phyloP scores from a whole-genome alignment of 2,797 vertebrate genomes.

The Aplochiton taeniatus region DNA sequence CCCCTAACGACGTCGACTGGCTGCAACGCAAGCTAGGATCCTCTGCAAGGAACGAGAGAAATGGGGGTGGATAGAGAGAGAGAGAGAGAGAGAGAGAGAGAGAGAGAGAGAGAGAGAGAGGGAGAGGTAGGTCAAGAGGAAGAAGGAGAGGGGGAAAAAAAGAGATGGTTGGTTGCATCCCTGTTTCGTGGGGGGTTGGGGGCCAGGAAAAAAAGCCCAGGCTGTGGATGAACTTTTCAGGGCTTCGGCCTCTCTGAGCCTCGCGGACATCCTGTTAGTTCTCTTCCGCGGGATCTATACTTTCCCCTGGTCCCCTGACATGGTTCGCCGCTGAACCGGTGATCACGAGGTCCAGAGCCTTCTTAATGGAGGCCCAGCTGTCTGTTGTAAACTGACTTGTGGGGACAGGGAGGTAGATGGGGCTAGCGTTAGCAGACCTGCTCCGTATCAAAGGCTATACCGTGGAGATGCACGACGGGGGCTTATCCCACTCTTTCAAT shows the following conservation, averaged over 20 bases:
- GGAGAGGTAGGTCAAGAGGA: neutral
- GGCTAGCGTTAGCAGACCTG: slow-evolving; percentile 47
- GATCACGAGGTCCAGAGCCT: slow-evolving; percentile 36
- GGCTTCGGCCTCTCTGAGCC: neutral
- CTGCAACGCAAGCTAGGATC: slow-evolving; percentile 16
- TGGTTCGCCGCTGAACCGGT: slow-evolving; percentile 32
- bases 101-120: slow-evolving; percentile 17
- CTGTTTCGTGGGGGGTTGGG: neutral
- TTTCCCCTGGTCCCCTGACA: slow-evolving; percentile 18
- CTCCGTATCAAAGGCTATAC: slow-evolving; percentile 53
- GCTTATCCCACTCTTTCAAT: slow-evolving; percentile 52
- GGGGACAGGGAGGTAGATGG: slow-evolving; percentile 1
- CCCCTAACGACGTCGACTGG: slow-evolving; percentile 40
- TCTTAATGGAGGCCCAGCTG: slow-evolving; percentile 59
- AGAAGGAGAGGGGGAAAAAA: neutral
- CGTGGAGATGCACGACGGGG: slow-evolving; percentile 39
- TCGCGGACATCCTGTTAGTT: neutral
- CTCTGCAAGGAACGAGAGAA: slow-evolving; percentile 47
- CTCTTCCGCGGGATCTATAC: neutral
- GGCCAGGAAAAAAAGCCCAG: neutral
- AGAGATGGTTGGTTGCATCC: neutral
- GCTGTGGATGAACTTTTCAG: neutral
- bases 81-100: neutral
- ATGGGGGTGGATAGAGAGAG: slow-evolving; percentile 1
- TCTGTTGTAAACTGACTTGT: slow-evolving; percentile 65